Base-by-base conservation (phyloP, 2,888 invertebrate genomes). In the Lampropteryx suffumata region DNA sequence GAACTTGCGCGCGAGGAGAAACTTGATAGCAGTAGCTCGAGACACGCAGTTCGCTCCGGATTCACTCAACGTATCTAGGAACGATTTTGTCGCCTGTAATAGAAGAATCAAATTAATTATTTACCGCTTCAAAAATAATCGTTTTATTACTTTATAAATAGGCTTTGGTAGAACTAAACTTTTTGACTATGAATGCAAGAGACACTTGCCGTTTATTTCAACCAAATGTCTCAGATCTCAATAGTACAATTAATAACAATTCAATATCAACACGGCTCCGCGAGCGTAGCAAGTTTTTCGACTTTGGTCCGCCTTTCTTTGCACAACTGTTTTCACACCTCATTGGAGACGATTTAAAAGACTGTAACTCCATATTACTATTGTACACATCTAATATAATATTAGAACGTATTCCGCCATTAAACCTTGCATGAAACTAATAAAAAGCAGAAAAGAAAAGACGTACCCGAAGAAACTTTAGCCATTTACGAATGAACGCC, bases 1-100 rank as follows among this genome's bases (percentile, higher is more conserved):
- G 82, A 98, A 99, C 91, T 99, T 99, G 64, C 98, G 93, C 62
- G 99, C 98, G 70, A 95, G 93, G 71, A 98, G 90, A 89, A 98
- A 98, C 87, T 97, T 97, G 59, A 98, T 94, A 36, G 98, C 98
- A n/a, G 97, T 96, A 55, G 95, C 94, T 90, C 97, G 95, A 59
- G 95, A 93, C 41, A 96, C 92, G 69, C 87, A 86, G 50, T 71
- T 73, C 50, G 90, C 81, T 65, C 88, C 80, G 53, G 84, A 73
- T 79, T 85, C 88, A 78, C 95, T 96, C 64, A 96, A 92, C 56
- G 94, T 92, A 74, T 95, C 95, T 65, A 96, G 91, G 79, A 97
- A 97, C 73, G 95, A 93, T 82, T 95, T 94, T 61, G 96, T 94
- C 64, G 95, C 95, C 96, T 97, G 91, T 3, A 85, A 42, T 2